These are phyloP conservation scores for Ailurus styani DNA, from an alignment of 2,113 vertebrate species.

Conservation along the genomic window DNA sequence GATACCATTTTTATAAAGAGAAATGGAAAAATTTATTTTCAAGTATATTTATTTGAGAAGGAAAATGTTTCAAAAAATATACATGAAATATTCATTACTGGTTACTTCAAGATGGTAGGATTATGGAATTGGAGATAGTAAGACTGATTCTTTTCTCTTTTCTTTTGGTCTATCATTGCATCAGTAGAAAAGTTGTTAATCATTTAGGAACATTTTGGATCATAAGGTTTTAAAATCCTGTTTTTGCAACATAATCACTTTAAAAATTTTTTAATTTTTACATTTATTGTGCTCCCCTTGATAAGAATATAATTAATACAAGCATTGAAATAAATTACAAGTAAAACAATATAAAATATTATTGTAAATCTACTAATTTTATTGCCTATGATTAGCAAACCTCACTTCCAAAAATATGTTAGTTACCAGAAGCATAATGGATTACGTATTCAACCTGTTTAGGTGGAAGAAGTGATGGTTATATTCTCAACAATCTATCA, in stretches of 20 bases:
- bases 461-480: not conserved
- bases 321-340: not conserved
- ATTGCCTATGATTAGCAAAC: not conserved
- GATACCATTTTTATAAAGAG: not conserved
- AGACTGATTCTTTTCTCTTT: not conserved
- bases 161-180: not conserved
- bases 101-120: not conserved
- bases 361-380: not conserved
- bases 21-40: not conserved
- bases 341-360: not conserved
- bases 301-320: not conserved
- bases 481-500: not conserved
- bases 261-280: not conserved
- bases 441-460: not conserved
- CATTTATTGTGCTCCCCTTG: not conserved
- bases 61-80: not conserved
- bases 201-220: not conserved
- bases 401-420: not conserved
- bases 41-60: not conserved
- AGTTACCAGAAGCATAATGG: not conserved
- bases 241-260: not conserved
- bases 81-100: not conserved
- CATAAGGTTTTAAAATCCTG: not conserved
- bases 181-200: not conserved
- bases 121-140: not conserved